These are phyloP conservation scores for Siderastrea radians DNA, from an alignment of 92 coral and sea anemone genomes.

Conservation along the genomic window DNA sequence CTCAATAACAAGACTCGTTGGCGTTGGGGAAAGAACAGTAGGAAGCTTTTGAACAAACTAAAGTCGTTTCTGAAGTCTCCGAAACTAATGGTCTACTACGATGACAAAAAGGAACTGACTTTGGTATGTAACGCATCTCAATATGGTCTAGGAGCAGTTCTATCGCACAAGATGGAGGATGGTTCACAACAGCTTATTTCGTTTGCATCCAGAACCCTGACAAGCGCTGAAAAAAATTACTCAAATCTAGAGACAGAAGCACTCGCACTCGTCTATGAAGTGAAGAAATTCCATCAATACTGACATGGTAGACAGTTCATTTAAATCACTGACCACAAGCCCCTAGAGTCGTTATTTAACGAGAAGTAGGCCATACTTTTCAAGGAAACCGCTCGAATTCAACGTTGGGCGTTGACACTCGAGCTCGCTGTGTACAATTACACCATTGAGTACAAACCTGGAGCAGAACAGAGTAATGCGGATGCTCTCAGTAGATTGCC, in stretches of 20 bases:
- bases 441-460: conserved; percentile 10
- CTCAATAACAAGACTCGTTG: conserved; percentile 22
- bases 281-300: conserved; percentile 38
- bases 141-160: conserved; percentile 35
- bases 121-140: conserved; percentile 31
- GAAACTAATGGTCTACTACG: conserved; percentile 23
- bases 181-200: conserved; percentile 26
- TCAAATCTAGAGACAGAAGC: conserved; percentile 36
- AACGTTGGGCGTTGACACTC: conserved; percentile 21
- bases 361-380: conserved; percentile 63
- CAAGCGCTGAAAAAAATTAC: conserved; percentile 27
- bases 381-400: conserved; percentile 60
- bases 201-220: conserved; percentile 16
- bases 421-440: conserved; percentile 45
- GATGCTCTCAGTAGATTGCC: conserved; percentile 10
- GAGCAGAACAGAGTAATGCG: conserved; percentile 1
- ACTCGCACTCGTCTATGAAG: conserved; percentile 1
- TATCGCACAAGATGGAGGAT: conserved; percentile 26
- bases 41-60: conserved; percentile 38
- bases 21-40: conserved; percentile 39
- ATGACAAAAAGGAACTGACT: conserved; percentile 20
- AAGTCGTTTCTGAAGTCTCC: conserved; percentile 26
- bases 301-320: conserved; percentile 68
- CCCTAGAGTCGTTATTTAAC: conserved; percentile 53
- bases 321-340: conserved; percentile 69